These are phyloP conservation scores for Balearica regulorum DNA, from an alignment of 2,797 vertebrate species.

Conservation along the genomic window DNA sequence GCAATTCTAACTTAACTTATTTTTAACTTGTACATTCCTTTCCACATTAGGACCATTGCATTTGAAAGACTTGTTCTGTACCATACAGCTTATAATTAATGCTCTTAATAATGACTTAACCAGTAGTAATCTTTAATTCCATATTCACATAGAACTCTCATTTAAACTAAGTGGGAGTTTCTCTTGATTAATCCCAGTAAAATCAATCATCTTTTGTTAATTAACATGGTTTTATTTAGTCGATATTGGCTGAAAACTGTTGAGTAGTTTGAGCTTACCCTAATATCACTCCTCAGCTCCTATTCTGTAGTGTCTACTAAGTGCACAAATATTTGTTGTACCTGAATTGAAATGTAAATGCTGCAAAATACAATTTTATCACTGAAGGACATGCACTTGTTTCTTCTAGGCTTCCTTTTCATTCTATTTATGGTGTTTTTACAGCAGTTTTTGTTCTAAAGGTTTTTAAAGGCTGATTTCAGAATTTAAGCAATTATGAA, in stretches of 20 bases:
- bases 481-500: background rate
- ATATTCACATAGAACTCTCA: constrained; percentile 3
- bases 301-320: background rate
- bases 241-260: background rate
- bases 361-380: background rate
- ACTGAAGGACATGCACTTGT: background rate
- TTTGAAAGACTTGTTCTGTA: background rate
- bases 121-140: constrained; percentile 31
- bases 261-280: background rate
- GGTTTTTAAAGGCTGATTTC: background rate
- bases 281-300: background rate
- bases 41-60: background rate
- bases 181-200: background rate
- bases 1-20: background rate
- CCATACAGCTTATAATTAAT: constrained; percentile 26
- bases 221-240: constrained; percentile 9
- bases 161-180: constrained; percentile 32
- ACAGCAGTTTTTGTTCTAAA: background rate
- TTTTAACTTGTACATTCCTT: constrained; percentile 15
- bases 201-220: constrained; percentile 26
- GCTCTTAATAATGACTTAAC: constrained; percentile 32
- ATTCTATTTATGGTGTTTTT: background rate
- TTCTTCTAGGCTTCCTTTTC: background rate
- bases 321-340: background rate
- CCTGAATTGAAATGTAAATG: background rate